A percentile compares a stretch with the other conserved stretches of the same genome.
Conservation (phyloP, 2,797 vertebrate species). For the Callimico goeldii region DNA sequence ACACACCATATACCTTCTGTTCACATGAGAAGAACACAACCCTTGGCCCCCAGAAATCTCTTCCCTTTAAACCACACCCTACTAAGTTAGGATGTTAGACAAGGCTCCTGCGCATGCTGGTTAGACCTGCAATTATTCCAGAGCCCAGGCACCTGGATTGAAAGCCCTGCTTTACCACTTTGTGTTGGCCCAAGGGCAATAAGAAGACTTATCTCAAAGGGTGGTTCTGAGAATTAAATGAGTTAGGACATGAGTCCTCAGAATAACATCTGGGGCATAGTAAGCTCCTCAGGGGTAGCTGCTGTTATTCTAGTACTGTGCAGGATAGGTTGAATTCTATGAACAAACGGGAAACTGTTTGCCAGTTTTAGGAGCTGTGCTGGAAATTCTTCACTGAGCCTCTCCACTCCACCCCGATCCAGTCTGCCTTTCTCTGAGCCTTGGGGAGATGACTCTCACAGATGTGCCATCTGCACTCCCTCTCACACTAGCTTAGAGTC, state of each 20-base stretch:
- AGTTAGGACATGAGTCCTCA: not conserved
- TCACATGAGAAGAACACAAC: accelerated
- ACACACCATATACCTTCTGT: not conserved
- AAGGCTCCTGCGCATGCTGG: not conserved
- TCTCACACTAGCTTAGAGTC: not conserved
- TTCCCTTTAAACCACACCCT: not conserved
- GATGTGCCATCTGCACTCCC: not conserved
- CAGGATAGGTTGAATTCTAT: too few relatives aligned
- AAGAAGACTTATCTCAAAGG: not conserved
- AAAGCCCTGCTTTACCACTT: not conserved
- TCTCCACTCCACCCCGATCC: not conserved
- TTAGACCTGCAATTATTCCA: not conserved
- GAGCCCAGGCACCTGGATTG: not conserved
- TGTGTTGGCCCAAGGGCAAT: too few relatives aligned
- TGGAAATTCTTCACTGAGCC: not conserved
- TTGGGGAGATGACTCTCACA: not conserved
- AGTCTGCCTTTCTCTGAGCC: not conserved
- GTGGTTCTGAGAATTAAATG: not conserved
- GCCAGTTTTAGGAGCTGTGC: not conserved
- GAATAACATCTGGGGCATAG: accelerated
- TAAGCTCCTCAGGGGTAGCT: not conserved
- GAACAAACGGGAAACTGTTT: not conserved
- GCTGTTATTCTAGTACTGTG: not conserved
- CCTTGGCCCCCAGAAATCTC: not conserved
- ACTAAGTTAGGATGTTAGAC: accelerated